Evolutionary conservation across 2,797 vertebrate genomes (phyloP).

Genomic region (Benthosema pterotum): DNA sequence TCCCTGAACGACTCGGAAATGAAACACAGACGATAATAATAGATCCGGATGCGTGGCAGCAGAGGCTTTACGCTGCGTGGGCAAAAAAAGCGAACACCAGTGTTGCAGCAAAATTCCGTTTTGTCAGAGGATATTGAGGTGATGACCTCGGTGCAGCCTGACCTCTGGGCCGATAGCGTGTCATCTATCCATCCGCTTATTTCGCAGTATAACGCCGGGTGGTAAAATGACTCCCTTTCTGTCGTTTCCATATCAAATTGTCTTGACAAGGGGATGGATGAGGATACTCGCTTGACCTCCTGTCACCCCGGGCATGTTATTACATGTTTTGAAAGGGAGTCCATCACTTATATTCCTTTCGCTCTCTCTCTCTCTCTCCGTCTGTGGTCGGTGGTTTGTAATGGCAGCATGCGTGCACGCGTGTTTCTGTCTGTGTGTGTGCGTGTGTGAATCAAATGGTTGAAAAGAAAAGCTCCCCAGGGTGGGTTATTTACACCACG

Average conservation of each 20-base stretch:
- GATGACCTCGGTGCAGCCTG: constrained; percentile 21
- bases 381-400: neutral
- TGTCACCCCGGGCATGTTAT: constrained; percentile 61
- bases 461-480: constrained; percentile 22
- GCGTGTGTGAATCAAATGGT: constrained; percentile 6
- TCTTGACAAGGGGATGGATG: constrained; percentile 50
- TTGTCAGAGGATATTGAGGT: constrained; percentile 16
- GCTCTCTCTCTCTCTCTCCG: constrained; percentile 24
- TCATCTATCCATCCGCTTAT: constrained; percentile 52
- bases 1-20: no score
- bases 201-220: constrained; percentile 61
- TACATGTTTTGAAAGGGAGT: constrained; percentile 62
- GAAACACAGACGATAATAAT: no score
- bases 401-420: no score
- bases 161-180: constrained; percentile 43
- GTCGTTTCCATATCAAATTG: constrained; percentile 59
- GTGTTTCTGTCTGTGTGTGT: no score
- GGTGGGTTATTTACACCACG: constrained; percentile 22
- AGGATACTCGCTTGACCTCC: constrained; percentile 69
- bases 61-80: no score
- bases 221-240: constrained; percentile 49
- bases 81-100: no score
- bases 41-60: no score
- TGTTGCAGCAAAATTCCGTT: neutral
- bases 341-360: constrained; percentile 43